Base-by-base conservation (phyloP, 1,140 invertebrate genomes). In the Drosophila serrata region DNA sequence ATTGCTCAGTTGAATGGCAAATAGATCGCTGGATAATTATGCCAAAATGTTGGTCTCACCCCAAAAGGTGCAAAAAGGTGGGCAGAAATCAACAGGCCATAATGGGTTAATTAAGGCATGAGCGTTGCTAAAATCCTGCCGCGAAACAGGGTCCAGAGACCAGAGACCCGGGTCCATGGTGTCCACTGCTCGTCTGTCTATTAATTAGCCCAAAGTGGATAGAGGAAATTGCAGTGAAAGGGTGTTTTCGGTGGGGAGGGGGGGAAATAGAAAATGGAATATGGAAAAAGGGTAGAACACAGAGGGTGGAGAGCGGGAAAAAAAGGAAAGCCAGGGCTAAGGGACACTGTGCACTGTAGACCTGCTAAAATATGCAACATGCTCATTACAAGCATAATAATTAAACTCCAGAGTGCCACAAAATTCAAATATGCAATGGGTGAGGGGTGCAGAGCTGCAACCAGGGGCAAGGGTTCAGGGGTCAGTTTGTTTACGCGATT, bases 311-410 rank as follows among this genome's bases (percentile, higher is more conserved):
- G 6, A 8, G 22, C 11, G 5, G 19, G 17, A 22, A 19, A 8
- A 17, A 17, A 24, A 24, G 24, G 24, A 24, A 24, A 31, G n/a
- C 46, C 24, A 12, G 39, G 48, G 7, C 12, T 31, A 22, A 29
- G 35, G 22, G 45, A 5, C 31, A 51, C 8, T 13, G 19, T 15
- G 42, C 24, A 39, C 33, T 17, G 33, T 45, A 19, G 39, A 37
- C 39, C 49, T 48, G 33, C 58, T 80, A 59, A 69, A 85, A 85
- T 85, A 85, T 80, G 77, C 81, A 85, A 77, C 81, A 85, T 69
- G 73, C 81, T 85, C 78, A 85, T 85, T 85, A 85, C 81, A 85
- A 85, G 73, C 77, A 73, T 56, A 77, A 80, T 85, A 85, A 80
- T 85, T 77, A 85, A 81, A 81, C 81, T 85, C 73, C 51, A 59